Evolutionary conservation across 2,888 invertebrate genomes (phyloP).

Genomic region (Saturnia pavonia): DNA sequence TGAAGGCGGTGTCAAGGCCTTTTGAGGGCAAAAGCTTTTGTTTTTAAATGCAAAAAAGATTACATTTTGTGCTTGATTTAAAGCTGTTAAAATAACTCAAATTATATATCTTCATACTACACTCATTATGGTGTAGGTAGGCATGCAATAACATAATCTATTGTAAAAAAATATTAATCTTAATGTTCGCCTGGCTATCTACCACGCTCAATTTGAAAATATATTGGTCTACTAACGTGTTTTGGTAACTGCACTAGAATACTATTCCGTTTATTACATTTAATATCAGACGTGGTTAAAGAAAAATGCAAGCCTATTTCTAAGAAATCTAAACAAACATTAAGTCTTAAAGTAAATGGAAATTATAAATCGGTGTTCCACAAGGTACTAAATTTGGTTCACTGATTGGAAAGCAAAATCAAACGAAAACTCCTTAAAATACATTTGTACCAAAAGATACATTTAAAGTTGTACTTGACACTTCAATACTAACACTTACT

Average conservation of each 20-base stretch:
- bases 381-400: neutral
- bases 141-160: neutral
- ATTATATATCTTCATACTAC: neutral
- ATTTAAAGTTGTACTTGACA: neutral
- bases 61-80: neutral
- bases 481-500: neutral
- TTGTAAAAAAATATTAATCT: neutral
- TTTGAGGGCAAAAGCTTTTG: conserved; percentile 11
- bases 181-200: neutral
- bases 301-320: neutral
- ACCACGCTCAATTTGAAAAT: neutral
- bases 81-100: neutral
- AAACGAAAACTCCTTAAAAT: neutral
- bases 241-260: neutral
- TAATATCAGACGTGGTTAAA: neutral
- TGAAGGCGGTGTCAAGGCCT: conserved; percentile 11
- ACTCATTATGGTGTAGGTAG: neutral
- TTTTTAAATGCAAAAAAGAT: neutral
- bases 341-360: neutral
- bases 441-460: neutral
- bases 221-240: neutral
- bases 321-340: neutral
- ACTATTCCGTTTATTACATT: neutral
- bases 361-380: neutral
- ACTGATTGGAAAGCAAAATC: neutral